Conservation (phyloP, 2,113 vertebrate species). For the Panthera tigris region DNA sequence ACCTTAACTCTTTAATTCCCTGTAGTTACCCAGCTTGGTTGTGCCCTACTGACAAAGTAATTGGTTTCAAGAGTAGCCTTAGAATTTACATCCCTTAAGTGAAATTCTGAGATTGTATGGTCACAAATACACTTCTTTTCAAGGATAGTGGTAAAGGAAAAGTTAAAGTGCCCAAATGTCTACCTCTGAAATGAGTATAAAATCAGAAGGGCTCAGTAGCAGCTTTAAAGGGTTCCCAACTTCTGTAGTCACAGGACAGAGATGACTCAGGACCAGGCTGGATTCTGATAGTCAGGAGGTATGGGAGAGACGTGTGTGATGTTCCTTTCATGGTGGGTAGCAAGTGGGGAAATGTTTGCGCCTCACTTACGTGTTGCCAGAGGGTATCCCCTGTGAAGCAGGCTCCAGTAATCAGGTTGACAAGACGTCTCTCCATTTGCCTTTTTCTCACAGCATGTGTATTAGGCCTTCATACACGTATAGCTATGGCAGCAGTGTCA, state of each 20-base stretch:
- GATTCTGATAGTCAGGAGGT: neutral
- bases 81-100: neutral
- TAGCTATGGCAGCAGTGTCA: neutral
- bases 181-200: neutral
- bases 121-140: neutral
- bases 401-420: neutral
- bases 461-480: neutral
- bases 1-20: neutral
- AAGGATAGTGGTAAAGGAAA: neutral
- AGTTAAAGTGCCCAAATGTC: neutral
- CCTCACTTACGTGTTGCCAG: no score
- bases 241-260: neutral
- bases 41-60: neutral
- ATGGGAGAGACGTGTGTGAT: neutral
- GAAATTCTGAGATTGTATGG: neutral
- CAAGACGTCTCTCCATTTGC: neutral
- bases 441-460: neutral
- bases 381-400: no score
- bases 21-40: neutral
- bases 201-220: neutral
- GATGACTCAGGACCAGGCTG: no score
- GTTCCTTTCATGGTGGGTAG: neutral
- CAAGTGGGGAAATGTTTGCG: no score
- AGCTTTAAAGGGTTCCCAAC: neutral
- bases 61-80: neutral